Evolutionary conservation across 2,797 vertebrate species (phyloP).

Genomic region (Scleropages formosus): DNA sequence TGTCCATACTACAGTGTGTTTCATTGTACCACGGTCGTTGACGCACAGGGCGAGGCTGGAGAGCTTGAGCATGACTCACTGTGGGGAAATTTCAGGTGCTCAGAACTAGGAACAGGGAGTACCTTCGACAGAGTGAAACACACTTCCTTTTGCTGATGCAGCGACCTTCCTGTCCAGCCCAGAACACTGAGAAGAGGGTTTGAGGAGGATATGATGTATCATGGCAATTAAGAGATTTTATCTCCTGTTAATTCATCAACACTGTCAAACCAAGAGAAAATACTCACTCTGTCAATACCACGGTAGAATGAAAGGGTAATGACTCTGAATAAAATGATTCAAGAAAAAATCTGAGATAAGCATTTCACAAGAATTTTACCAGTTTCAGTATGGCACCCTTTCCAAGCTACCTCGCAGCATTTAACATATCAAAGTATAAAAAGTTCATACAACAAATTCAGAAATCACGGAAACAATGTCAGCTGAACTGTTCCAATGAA

Average conservation of each 20-base stretch:
- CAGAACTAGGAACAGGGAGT: not conserved
- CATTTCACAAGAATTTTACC: no score
- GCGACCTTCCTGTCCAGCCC: constrained; percentile 12
- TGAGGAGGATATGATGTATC: constrained; percentile 11
- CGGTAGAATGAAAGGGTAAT: no score
- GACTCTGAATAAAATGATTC: no score
- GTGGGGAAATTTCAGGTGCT: not conserved
- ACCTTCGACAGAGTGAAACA: not conserved
- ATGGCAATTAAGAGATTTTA: constrained; percentile 27
- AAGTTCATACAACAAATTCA: no score
- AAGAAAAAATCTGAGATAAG: no score
- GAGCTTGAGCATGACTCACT: not conserved
- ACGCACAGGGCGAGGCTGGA: not conserved
- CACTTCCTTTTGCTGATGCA: constrained; percentile 34
- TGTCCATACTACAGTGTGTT: not conserved
- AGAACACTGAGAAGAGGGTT: not conserved
- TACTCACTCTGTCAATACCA: no score
- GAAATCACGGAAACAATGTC: no score
- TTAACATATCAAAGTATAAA: no score
- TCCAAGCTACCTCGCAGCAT: no score
- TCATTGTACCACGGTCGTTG: not conserved
- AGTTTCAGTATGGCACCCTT: no score
- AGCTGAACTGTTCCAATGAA: no score
- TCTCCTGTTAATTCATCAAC: constrained; percentile 37
- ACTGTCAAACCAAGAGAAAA: not conserved